These are phyloP conservation scores for Phania funesta DNA, from an alignment of 2,888 invertebrate species.

Conservation along the genomic window DNA sequence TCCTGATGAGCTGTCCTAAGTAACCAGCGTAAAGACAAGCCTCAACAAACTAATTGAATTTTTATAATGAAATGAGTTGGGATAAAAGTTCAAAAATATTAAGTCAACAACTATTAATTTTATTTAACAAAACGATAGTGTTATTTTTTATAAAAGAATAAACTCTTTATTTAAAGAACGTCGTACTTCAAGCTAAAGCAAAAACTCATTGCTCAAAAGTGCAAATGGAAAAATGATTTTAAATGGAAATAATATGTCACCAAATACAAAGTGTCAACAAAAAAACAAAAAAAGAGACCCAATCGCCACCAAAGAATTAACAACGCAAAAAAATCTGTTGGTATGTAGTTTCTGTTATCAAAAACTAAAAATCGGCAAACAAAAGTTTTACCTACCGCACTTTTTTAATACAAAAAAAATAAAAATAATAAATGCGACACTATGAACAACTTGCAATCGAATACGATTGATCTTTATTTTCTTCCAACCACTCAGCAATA, in stretches of 20 bases:
- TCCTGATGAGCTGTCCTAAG: too few species aligned
- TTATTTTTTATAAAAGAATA: background rate
- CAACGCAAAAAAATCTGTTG: constrained; percentile 39
- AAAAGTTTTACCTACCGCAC: constrained; percentile 76
- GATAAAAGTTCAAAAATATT: too few species aligned
- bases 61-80: too few species aligned
- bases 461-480: constrained; percentile 76
- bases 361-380: constrained; percentile 58
- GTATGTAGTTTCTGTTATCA: constrained; percentile 55
- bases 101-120: background rate
- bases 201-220: background rate
- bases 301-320: constrained; percentile 59
- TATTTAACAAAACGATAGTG: background rate
- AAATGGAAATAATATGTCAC: constrained; percentile 77
- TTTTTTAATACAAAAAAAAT: constrained; percentile 56
- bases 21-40: too few species aligned
- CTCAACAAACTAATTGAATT: too few species aligned
- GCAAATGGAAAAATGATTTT: constrained; percentile 69
- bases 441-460: constrained; percentile 74
- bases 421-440: constrained; percentile 45
- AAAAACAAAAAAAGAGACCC: constrained; percentile 36
- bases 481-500: constrained; percentile 34
- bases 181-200: constrained; percentile 4
- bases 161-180: constrained; percentile 11
- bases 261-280: constrained; percentile 55